Evolutionary conservation across 53 echinoderm and acorn worm genomes (phyloP).

Genomic region (Paracentrotus lividus): DNA sequence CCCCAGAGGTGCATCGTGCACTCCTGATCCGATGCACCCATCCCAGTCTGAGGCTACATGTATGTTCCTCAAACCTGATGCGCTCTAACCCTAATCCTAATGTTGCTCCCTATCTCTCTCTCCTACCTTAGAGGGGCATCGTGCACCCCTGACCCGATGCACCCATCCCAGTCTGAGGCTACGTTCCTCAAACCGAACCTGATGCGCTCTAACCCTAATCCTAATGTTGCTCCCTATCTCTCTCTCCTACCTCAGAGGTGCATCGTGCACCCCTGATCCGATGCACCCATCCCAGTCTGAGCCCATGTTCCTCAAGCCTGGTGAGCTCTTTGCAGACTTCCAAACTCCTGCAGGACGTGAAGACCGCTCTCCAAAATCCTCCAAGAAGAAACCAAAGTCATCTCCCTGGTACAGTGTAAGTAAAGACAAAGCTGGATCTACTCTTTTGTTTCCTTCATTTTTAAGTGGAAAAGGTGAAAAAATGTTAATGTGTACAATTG

Average conservation of each 20-base stretch:
- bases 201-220: too few relatives aligned
- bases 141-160: neutral
- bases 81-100: too few relatives aligned
- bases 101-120: neutral
- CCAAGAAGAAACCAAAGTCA: constrained; percentile 77
- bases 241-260: constrained; percentile 15
- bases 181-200: neutral
- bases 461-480: too few relatives aligned
- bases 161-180: neutral
- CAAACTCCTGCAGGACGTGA: constrained; percentile 58
- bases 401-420: constrained; percentile 91
- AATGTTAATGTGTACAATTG: too few relatives aligned
- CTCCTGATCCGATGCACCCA: too few relatives aligned
- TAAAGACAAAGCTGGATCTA: too few relatives aligned
- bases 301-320: constrained; percentile 61
- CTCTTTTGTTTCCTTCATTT: too few relatives aligned
- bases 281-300: constrained; percentile 65
- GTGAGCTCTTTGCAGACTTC: constrained; percentile 13
- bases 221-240: neutral
- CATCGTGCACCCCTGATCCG: constrained; percentile 38
- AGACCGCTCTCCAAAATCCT: constrained; percentile 75
- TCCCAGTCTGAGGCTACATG: neutral
- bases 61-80: too few relatives aligned
- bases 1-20: too few relatives aligned
- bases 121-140: too few relatives aligned